Percentiles rank a stretch among this genome's conserved stretches.
Conservation (phyloP, 2,888 invertebrate species). For the Apodemia mormo region DNA sequence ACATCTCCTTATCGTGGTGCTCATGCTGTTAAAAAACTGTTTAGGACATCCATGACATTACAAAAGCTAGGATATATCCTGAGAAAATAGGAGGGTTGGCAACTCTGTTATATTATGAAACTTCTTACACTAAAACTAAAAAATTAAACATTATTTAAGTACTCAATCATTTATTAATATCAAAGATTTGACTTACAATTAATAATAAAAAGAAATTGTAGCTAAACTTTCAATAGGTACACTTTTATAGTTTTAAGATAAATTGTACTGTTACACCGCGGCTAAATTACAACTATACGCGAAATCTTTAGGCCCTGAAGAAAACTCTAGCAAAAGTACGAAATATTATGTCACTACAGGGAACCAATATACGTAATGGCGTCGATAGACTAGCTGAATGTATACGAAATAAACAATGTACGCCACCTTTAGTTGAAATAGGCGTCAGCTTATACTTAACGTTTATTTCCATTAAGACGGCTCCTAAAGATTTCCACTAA, state of each 20-base stretch:
- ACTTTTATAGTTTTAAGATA: conserved; percentile 50
- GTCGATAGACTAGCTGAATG: background rate
- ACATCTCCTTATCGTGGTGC: too few relatives aligned
- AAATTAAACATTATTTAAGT: background rate
- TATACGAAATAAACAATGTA: background rate
- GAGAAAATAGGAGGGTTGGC: too few relatives aligned
- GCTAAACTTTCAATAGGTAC: conserved; percentile 38
- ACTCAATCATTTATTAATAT: conserved; percentile 52
- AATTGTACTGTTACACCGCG: conserved; percentile 53
- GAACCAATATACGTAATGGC: background rate
- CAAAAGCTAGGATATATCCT: too few relatives aligned
- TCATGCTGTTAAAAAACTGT: too few relatives aligned
- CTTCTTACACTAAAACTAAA: background rate
- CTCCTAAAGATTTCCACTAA: conserved; percentile 33
- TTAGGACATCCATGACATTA: too few relatives aligned
- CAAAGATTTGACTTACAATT: conserved; percentile 59
- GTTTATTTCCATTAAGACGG: background rate
- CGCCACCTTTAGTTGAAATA: too few relatives aligned
- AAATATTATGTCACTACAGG: background rate
- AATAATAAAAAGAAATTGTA: conserved; percentile 43
- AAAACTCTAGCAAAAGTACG: background rate
- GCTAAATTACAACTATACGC: conserved; percentile 18
- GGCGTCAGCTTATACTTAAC: background rate
- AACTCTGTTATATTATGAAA: too few relatives aligned
- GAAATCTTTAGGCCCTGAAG: conserved; percentile 7